phyloP scores from a whole-genome alignment of 1,140 invertebrate genomes.

The Drosophila tani region DNA sequence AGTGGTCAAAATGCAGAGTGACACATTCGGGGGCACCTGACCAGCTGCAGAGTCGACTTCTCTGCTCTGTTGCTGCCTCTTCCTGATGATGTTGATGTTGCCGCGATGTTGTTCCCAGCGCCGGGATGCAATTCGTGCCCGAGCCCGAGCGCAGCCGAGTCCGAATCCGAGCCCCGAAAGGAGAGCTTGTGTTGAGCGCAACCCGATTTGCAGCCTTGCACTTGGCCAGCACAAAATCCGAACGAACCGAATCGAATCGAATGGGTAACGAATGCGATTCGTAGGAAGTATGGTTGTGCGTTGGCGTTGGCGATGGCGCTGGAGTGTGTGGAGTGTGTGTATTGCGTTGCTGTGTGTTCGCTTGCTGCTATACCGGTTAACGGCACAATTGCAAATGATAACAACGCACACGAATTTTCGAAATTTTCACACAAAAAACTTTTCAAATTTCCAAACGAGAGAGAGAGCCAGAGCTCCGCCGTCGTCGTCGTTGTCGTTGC shows the following conservation, averaged over 20 bases:
- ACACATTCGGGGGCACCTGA: constrained; percentile 73
- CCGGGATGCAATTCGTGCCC: constrained; percentile 38
- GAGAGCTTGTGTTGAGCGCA: constrained; percentile 57
- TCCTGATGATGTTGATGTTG: constrained; percentile 10
- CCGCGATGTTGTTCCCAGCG: constrained; percentile 7
- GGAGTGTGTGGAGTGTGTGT: constrained; percentile 44
- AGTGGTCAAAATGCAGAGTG: constrained; percentile 84
- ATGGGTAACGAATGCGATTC: constrained; percentile 18
- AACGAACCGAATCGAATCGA: constrained; percentile 17
- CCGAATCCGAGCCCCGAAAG: constrained; percentile 17
- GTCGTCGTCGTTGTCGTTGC: not conserved
- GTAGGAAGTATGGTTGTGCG: constrained; percentile 11
- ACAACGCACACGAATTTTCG: constrained; percentile 76
- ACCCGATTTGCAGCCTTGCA: constrained; percentile 50
- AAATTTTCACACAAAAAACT: constrained; percentile 84
- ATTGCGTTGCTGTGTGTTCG: constrained; percentile 8
- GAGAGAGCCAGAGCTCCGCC: constrained; percentile 4
- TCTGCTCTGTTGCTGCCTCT: not conserved
- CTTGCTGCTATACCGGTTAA: constrained; percentile 71
- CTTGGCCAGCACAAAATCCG: constrained; percentile 8
- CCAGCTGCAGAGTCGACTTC: constrained; percentile 39
- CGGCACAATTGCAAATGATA: constrained; percentile 84
- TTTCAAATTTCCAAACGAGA: constrained; percentile 68
- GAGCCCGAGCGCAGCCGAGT: constrained; percentile 13
- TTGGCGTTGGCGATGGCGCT: not conserved